Percentiles rank a stretch among this genome's conserved stretches.
These are phyloP conservation scores for Chlorodrepanis virens DNA, from an alignment of 2,113 vertebrate species.

Conservation along the genomic window DNA sequence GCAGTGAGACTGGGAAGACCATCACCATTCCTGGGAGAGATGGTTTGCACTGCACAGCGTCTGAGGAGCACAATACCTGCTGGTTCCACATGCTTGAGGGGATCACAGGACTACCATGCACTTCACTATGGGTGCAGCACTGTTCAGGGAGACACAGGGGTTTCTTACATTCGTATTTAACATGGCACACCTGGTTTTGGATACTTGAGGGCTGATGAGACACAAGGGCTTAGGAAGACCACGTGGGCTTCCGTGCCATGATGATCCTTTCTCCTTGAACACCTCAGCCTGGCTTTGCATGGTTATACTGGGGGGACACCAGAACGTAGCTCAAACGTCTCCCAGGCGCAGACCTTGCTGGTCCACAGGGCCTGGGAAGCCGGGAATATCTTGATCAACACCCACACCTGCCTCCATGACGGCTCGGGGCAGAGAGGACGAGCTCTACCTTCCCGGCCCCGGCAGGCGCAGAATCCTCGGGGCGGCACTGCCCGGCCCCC, in stretches of 20 bases:
- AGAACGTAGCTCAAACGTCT: accelerated
- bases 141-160: accelerated
- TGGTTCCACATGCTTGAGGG: accelerated
- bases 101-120: neutral
- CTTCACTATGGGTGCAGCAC: accelerated
- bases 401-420: accelerated
- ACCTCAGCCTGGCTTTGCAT: neutral
- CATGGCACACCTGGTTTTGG: accelerated
- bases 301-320: accelerated
- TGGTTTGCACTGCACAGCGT: accelerated
- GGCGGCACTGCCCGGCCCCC: neutral
- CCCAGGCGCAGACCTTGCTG: accelerated
- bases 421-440: neutral
- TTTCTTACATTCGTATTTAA: neutral
- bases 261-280: accelerated
- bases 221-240: accelerated
- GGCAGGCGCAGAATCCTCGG: neutral
- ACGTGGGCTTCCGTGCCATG: accelerated
- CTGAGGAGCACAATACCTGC: neutral
- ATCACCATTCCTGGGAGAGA: neutral
- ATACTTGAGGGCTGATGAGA: neutral
- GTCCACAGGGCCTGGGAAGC: neutral
- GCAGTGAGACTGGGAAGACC: neutral
- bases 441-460: neutral
- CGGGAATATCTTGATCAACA: too few relatives aligned